phyloP scores from a whole-genome alignment of 2,888 invertebrate species.

The Meghimatium bilineatum region DNA sequence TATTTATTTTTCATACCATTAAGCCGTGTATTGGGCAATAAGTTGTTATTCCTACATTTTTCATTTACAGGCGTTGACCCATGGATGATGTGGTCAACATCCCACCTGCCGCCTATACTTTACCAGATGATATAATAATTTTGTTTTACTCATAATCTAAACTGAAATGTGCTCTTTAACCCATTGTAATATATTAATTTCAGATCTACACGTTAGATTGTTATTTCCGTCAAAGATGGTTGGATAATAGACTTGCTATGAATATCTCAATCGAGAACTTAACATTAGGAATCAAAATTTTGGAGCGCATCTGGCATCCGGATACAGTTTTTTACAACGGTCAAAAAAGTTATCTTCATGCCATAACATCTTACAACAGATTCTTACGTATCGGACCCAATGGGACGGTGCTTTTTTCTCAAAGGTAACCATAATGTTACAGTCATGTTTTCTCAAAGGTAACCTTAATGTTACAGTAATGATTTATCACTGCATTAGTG shows the following conservation, averaged over 20 bases:
- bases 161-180: too few relatives aligned
- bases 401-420: slow-evolving; percentile 94
- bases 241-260: slow-evolving; percentile 84
- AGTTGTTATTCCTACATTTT: too few relatives aligned
- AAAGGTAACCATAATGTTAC: slow-evolving; percentile 87
- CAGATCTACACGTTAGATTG: slow-evolving; percentile 92
- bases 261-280: slow-evolving; percentile 76
- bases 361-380: slow-evolving; percentile 95
- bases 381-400: slow-evolving; percentile 91
- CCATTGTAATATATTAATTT: slow-evolving; percentile 31
- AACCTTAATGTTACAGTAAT: too few relatives aligned
- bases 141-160: too few relatives aligned
- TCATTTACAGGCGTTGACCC: too few relatives aligned
- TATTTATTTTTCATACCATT: too few relatives aligned
- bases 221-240: slow-evolving; percentile 92
- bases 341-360: slow-evolving; percentile 89
- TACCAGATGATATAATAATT: too few relatives aligned
- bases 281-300: slow-evolving; percentile 87
- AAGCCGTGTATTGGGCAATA: too few relatives aligned
- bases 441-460: too few relatives aligned
- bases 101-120: too few relatives aligned
- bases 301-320: slow-evolving; percentile 95
- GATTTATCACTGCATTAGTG: too few relatives aligned
- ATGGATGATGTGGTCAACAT: too few relatives aligned
- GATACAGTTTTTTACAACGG: slow-evolving; percentile 85